These are phyloP conservation scores for Polylopha cassiicola DNA, from an alignment of 2,888 invertebrate species.

Conservation along the genomic window DNA sequence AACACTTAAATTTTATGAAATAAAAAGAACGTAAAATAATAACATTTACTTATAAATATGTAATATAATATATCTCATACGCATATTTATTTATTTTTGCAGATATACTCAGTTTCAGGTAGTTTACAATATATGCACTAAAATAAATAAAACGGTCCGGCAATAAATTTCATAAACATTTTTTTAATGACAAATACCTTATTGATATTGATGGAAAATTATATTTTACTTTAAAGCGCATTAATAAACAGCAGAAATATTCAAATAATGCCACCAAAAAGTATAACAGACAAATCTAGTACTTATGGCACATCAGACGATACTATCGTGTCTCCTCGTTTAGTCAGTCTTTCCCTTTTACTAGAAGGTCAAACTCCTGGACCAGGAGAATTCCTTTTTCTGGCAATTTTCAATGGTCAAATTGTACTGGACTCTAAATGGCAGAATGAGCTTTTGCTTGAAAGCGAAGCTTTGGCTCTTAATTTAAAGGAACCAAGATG, in stretches of 20 bases:
- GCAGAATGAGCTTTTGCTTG: constrained; percentile 32
- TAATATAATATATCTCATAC: too few species aligned
- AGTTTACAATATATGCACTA: too few species aligned
- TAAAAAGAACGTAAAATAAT: too few species aligned
- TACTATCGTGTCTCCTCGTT: constrained; percentile 30
- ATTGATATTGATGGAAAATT: too few species aligned
- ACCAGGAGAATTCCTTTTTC: constrained; percentile 42
- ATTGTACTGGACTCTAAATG: constrained; percentile 48
- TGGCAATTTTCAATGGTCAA: constrained; percentile 44
- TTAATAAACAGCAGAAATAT: constrained; percentile 11
- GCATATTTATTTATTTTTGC: too few species aligned
- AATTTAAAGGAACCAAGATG: constrained; percentile 42
- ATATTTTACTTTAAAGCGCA: too few species aligned
- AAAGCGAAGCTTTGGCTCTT: constrained; percentile 35
- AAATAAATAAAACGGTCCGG: too few species aligned
- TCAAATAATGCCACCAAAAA: constrained; percentile 26
- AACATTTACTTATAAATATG: too few species aligned
- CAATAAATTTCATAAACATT: too few species aligned
- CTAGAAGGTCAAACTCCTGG: constrained; percentile 41
- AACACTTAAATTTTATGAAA: too few species aligned
- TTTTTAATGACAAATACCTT: too few species aligned
- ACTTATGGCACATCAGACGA: constrained; percentile 35
- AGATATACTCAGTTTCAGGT: too few species aligned
- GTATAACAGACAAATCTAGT: constrained; percentile 33
- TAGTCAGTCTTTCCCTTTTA: constrained; percentile 34